Evolutionary conservation across 2,888 invertebrate species (phyloP).

Genomic region (Cepaea hortensis): DNA sequence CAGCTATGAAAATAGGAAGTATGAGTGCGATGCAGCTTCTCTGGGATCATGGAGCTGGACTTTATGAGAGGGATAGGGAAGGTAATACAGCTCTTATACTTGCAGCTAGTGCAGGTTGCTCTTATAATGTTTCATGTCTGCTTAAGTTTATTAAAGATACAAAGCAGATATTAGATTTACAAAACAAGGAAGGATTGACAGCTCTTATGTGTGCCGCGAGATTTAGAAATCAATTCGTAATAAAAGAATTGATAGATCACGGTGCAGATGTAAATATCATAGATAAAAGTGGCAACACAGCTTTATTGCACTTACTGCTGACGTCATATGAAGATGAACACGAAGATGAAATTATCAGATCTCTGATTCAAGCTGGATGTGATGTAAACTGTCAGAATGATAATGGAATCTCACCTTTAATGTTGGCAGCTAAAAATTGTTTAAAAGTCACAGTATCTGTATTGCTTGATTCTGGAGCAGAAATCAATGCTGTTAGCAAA

Average conservation of each 20-base stretch:
- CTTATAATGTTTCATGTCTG: neutral
- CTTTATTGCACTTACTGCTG: neutral
- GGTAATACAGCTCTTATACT: neutral
- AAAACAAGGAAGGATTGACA: neutral
- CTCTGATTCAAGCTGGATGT: neutral
- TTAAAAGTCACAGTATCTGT: neutral
- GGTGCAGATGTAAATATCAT: constrained; percentile 10
- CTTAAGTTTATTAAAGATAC: neutral
- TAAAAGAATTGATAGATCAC: neutral
- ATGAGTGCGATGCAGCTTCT: neutral
- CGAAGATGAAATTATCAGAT: neutral
- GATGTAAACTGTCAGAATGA: constrained; percentile 24
- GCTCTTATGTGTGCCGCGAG: neutral
- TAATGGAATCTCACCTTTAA: constrained; percentile 3
- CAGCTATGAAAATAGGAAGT: neutral
- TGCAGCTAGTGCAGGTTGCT: neutral
- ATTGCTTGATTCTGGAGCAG: neutral
- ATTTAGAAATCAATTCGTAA: neutral
- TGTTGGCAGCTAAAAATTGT: neutral
- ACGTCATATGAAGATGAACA: neutral
- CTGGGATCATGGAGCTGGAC: constrained; percentile 13
- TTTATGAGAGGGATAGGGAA: neutral
- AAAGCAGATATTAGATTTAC: neutral
- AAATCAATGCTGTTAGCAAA: constrained; percentile 2
- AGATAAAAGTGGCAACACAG: neutral